Evolutionary conservation across 92 coral and sea anemone species (phyloP), one percentile per base, ranked within the genome.

Genomic region (Palythoa grandis): DNA sequence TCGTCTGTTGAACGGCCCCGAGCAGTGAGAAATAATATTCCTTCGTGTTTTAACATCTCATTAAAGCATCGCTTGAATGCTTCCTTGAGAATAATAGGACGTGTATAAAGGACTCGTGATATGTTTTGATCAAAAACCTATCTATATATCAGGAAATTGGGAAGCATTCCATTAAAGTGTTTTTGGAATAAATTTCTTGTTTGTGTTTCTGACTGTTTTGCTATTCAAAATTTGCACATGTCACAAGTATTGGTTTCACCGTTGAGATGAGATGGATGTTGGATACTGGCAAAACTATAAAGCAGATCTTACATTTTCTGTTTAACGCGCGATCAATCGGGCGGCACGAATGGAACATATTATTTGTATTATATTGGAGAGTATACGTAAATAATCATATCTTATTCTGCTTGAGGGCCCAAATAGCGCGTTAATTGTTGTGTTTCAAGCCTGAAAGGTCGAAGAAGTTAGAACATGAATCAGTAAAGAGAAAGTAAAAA

Each of bases 141-240:
- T 56, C 15, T 3, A 56, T n/a, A 19, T 9, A 7, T 14, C 53
- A 53, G 19, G 25, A 54, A 37, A 52, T 20, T 53, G 12, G 60
- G 74, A 65, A 79, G 72, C 54, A 61, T 12, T 20, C 66, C 66
- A 79, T 80, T 43, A 43, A n/a, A 66, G 60, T 80, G 40, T 43
- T 80, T 40, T 67, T 60, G 40, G 54, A 60, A 66, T 66, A 80
- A 43, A 24, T 80, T 67, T 80, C 23, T 80, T 67, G 60, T 66
- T 80, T 43, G 72, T 79, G 74, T 40, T 80, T 11, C 47, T 67
- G 66, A 22, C 60, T 50, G 40, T 58, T 80, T 80, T 66, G 72
- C 65, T 80, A 63, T 67, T 43, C 61, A 39, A 11, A 16, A 65
- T 79, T 43, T 25, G 13, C 38, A 22, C 39, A 40, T 48, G 85